Percentiles rank a stretch among this genome's conserved stretches.
Evolutionary conservation across 2,113 vertebrate species (phyloP).

Genomic region (Apeltes quadracus): DNA sequence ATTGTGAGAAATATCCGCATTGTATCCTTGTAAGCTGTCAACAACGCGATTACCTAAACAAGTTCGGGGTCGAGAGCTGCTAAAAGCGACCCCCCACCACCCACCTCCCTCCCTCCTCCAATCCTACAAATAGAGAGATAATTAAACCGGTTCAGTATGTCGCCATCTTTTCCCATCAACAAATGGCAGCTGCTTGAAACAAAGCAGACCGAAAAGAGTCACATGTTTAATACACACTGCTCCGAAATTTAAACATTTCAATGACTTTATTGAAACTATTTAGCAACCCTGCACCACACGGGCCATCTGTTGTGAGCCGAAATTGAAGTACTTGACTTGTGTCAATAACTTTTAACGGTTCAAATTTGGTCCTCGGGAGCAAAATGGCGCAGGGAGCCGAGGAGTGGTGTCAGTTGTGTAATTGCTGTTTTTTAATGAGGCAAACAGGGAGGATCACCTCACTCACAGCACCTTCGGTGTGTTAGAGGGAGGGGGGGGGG

Average conservation of each 20-base stretch:
- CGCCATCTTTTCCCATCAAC: not conserved
- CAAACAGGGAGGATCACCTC: slow-evolving; percentile 49
- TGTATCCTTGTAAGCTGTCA: slow-evolving; percentile 78
- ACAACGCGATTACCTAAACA: slow-evolving; percentile 51
- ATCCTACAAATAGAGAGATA: not conserved
- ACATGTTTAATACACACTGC: not conserved
- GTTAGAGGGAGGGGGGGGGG: slow-evolving; percentile 66
- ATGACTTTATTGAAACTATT: not conserved
- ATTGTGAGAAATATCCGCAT: slow-evolving; percentile 82
- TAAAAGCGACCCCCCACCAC: not conserved
- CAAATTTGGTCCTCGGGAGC: slow-evolving; percentile 59
- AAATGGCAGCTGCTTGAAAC: not conserved
- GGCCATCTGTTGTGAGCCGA: slow-evolving; percentile 58
- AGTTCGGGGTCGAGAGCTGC: not conserved
- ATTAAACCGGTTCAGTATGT: not conserved
- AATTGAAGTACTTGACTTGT: slow-evolving; percentile 28
- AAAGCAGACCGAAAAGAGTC: not conserved
- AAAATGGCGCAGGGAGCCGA: slow-evolving; percentile 54
- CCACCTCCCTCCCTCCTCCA: not conserved
- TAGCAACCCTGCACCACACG: not conserved
- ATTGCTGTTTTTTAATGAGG: slow-evolving; percentile 81
- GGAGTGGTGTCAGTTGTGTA: slow-evolving; percentile 78
- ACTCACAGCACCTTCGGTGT: slow-evolving; percentile 74
- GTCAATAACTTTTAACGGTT: slow-evolving; percentile 68
- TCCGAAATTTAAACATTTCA: not conserved